phyloP scores from a whole-genome alignment of 2,888 invertebrate species.

The Sceliomorpha sp. region DNA sequence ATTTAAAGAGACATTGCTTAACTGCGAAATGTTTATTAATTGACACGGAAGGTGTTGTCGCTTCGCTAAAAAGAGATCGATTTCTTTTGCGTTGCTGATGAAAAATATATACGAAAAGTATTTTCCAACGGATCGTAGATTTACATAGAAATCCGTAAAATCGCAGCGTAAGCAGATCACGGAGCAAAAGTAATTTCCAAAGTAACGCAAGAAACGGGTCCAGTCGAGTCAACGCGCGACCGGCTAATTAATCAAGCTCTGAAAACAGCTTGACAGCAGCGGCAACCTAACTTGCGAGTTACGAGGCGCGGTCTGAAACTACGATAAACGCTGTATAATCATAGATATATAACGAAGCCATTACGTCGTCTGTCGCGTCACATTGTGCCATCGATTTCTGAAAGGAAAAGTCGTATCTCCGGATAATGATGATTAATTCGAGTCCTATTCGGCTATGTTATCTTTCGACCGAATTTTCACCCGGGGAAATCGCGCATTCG shows the following conservation, averaged over 20 bases:
- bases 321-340: conserved; percentile 65
- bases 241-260: conserved; percentile 66
- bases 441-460: no score
- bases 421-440: conserved; percentile 37
- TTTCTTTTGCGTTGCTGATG: no score
- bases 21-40: no score
- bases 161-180: conserved; percentile 19
- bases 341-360: conserved; percentile 47
- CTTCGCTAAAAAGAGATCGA: no score
- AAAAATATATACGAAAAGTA: neutral
- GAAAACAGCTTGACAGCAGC: conserved; percentile 64
- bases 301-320: conserved; percentile 52
- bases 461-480: no score
- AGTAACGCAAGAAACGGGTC: conserved; percentile 31
- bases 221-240: conserved; percentile 23
- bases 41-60: no score
- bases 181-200: conserved; percentile 34
- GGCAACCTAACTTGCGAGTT: conserved; percentile 62
- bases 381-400: conserved; percentile 31
- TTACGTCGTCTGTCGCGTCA: conserved; percentile 31
- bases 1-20: no score
- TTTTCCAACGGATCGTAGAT: conserved; percentile 8
- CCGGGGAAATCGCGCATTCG: no score
- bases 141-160: conserved; percentile 29
- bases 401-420: conserved; percentile 32